Evolutionary conservation across 2,113 vertebrate species (phyloP).

Genomic region (Eudorcas thomsonii): DNA sequence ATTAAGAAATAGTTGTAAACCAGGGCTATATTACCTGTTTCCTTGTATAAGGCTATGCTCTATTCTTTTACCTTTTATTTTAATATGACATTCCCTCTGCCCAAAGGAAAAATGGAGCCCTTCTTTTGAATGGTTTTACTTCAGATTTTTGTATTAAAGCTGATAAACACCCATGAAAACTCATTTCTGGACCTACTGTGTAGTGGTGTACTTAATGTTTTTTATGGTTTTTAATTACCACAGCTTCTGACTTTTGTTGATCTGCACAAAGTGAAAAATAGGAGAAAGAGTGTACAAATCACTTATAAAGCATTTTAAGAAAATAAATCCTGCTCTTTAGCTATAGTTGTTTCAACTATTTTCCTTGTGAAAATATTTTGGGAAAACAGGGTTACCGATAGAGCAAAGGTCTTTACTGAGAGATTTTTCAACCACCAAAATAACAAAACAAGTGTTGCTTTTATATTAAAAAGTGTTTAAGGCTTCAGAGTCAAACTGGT

Average conservation of each 20-base stretch:
- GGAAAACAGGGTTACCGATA: not conserved
- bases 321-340: not conserved
- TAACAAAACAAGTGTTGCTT: not conserved
- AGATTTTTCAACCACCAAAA: not conserved
- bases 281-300: not conserved
- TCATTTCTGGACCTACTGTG: not conserved
- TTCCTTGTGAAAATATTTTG: not conserved
- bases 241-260: not conserved
- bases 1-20: not conserved
- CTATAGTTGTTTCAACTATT: not conserved
- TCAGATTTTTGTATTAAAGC: not conserved
- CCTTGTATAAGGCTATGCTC: not conserved
- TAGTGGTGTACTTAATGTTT: not conserved
- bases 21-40: not conserved
- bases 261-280: not conserved
- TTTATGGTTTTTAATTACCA: not conserved
- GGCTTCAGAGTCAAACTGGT: not conserved
- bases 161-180: not conserved
- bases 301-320: not conserved
- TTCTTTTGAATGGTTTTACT: not conserved
- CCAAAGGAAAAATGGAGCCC: rapidly evolving
- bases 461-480: not conserved
- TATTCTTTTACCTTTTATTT: not conserved
- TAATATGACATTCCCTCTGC: not conserved
- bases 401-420: not conserved